phyloP scores from a whole-genome alignment of 2,113 vertebrate genomes.

The Petroica traversi region DNA sequence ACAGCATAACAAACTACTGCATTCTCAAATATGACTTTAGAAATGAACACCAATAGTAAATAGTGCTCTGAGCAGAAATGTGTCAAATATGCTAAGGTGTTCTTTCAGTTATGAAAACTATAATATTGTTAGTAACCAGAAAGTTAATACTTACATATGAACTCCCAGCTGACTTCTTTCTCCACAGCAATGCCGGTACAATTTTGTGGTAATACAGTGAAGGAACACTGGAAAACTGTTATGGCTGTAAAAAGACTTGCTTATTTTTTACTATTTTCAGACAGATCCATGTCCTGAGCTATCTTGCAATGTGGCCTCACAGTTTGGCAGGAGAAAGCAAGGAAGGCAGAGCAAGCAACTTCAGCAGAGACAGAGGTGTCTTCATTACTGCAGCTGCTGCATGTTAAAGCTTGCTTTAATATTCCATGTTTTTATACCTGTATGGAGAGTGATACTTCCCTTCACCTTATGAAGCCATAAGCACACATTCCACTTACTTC shows the following conservation, averaged over 20 bases:
- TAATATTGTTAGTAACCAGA: not conserved
- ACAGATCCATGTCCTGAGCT: not conserved
- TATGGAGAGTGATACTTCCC: not conserved
- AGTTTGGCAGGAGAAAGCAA: not conserved
- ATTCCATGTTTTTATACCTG: not conserved
- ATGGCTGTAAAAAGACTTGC: not conserved
- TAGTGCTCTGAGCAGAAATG: not conserved
- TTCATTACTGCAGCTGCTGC: not conserved
- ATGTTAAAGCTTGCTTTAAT: not conserved
- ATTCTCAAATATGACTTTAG: not conserved
- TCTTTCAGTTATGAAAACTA: not conserved
- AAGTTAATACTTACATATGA: not conserved
- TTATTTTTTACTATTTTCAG: not conserved
- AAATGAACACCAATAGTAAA: not conserved
- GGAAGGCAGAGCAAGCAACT: not conserved
- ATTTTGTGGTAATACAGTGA: not conserved
- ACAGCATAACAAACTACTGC: not conserved
- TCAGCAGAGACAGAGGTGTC: not conserved
- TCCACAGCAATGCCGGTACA: not conserved
- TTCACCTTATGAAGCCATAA: not conserved
- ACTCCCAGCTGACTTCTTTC: not conserved
- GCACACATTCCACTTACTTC: not conserved
- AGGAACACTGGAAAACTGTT: not conserved
- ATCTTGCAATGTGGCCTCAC: rapidly evolving
- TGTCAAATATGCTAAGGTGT: not conserved